These are phyloP conservation scores for Drosophila arawakana DNA, from an alignment of 1,140 invertebrate species.

Conservation along the genomic window DNA sequence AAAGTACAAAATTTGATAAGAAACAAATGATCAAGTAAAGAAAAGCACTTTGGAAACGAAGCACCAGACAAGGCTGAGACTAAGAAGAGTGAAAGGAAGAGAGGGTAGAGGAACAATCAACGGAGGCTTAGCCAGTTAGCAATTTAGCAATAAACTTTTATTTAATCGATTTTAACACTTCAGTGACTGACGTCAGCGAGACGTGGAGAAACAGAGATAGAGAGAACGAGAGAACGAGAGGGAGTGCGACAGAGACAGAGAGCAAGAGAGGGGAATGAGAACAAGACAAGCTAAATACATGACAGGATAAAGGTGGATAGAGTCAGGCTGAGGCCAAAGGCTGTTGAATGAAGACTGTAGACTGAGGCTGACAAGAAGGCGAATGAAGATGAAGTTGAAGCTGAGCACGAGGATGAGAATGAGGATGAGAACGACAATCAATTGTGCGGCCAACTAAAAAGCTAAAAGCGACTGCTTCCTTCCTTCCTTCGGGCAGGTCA, in stretches of 20 bases:
- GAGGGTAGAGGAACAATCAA: neutral
- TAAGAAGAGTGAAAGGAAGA: constrained; percentile 15
- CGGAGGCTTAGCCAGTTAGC: constrained; percentile 66
- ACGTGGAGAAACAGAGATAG: neutral
- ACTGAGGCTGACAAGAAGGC: constrained; percentile 20
- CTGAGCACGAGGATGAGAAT: constrained; percentile 42
- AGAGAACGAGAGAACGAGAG: neutral
- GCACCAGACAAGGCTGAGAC: constrained; percentile 4
- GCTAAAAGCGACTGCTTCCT: constrained; percentile 48
- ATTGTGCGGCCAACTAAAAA: constrained; percentile 61
- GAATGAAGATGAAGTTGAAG: constrained; percentile 45
- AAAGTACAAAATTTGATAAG: constrained; percentile 47
- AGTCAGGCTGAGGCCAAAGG: neutral
- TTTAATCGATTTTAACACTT: constrained; percentile 83
- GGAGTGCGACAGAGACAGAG: neutral
- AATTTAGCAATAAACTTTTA: constrained; percentile 82
- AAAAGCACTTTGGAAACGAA: constrained; percentile 7
- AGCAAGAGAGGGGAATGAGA: neutral
- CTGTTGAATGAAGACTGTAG: constrained; percentile 5
- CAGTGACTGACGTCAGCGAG: constrained; percentile 42
- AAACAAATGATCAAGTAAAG: constrained; percentile 39
- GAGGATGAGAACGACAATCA: constrained; percentile 51
- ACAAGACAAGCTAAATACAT: constrained; percentile 5
- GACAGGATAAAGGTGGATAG: constrained; percentile 7
- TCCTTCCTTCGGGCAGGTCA: constrained; percentile 22